Evolutionary conservation across 1,140 invertebrate species (phyloP).

Genomic region (Heliconius congener): DNA sequence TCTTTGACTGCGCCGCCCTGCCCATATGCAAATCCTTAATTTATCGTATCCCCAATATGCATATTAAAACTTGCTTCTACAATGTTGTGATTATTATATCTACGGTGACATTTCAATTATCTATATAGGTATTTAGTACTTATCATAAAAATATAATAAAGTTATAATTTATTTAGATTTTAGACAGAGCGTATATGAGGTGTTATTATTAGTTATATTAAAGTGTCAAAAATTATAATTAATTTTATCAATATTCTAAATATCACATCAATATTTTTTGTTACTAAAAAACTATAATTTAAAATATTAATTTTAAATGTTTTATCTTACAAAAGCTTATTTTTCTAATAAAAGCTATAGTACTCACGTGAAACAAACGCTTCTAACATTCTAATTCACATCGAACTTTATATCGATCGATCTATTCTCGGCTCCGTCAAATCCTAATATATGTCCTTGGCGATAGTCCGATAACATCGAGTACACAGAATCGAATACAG

Average conservation of each 20-base stretch:
- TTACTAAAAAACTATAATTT: not conserved
- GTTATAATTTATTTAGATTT: not conserved
- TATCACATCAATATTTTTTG: not conserved
- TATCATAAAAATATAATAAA: constrained; percentile 7
- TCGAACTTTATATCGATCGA: constrained; percentile 59
- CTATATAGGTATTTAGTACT: not conserved
- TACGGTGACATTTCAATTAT: constrained; percentile 54
- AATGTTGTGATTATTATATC: constrained; percentile 59
- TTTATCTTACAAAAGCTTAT: not conserved
- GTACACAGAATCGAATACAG: constrained; percentile 62
- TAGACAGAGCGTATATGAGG: not conserved
- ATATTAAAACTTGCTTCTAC: constrained; percentile 47
- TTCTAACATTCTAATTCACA: constrained; percentile 64
- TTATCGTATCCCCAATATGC: constrained; percentile 53
- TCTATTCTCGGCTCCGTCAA: constrained; percentile 69
- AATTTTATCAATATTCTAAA: not conserved
- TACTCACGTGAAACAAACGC: constrained; percentile 33
- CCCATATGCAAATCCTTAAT: constrained; percentile 57
- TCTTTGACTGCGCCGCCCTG: constrained; percentile 46
- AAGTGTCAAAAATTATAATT: not conserved
- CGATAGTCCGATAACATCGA: constrained; percentile 70
- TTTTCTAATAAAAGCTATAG: not conserved
- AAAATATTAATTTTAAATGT: not conserved
- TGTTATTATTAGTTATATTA: not conserved
- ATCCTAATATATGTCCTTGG: constrained; percentile 74